A percentile compares a stretch with the other conserved stretches of the same genome.
phyloP scores from a whole-genome alignment of 2,888 invertebrate genomes.

The Corbicula japonica region DNA sequence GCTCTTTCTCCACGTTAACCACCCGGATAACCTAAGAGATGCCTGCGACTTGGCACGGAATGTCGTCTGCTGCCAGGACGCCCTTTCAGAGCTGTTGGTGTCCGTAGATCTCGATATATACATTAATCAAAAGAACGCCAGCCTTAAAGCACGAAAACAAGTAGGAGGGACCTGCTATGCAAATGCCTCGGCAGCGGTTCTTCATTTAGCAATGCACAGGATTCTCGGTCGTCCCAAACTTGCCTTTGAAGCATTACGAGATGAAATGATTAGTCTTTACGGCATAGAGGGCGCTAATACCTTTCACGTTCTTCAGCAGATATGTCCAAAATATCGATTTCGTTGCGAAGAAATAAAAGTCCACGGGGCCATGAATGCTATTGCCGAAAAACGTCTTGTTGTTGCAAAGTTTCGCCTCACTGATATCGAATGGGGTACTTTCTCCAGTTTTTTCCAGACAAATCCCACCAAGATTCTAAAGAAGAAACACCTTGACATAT shows the following conservation, averaged over 20 bases:
- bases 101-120: conserved; percentile 33
- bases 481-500: background rate
- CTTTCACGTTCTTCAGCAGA: conserved; percentile 6
- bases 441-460: conserved; percentile 11
- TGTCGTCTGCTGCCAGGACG: conserved; percentile 36
- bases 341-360: conserved; percentile 10
- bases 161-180: conserved; percentile 32
- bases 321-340: conserved; percentile 38
- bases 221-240: conserved; percentile 20
- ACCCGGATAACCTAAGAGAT: conserved; percentile 28
- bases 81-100: conserved; percentile 27
- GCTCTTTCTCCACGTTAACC: conserved; percentile 33
- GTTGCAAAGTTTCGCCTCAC: conserved; percentile 29
- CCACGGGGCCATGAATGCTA: conserved; percentile 28
- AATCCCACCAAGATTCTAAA: conserved; percentile 32
- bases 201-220: conserved; percentile 24
- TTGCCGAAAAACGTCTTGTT: conserved; percentile 37
- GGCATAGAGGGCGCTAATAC: conserved; percentile 39
- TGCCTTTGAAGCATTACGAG: conserved; percentile 26
- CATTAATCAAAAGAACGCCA: conserved; percentile 24
- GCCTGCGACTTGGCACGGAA: conserved; percentile 20
- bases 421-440: conserved; percentile 22
- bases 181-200: conserved; percentile 26
- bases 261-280: conserved; percentile 38
- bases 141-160: background rate